Evolutionary conservation across 2,113 vertebrate species (phyloP).

Genomic region (Scytalopus superciliaris): DNA sequence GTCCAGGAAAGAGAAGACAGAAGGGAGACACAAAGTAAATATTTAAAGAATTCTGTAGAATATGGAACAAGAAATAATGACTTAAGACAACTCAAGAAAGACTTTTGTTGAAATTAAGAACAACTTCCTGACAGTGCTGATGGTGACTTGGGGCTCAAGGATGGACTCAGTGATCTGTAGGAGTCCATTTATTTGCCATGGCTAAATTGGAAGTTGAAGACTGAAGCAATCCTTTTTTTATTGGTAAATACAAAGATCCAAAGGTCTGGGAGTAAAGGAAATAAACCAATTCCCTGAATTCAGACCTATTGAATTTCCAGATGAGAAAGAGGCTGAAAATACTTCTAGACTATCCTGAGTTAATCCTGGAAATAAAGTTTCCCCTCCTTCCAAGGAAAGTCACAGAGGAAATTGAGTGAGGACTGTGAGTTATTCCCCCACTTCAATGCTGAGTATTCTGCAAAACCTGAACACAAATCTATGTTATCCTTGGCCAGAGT

Average conservation of each 20-base stretch:
- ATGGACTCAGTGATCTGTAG: not conserved
- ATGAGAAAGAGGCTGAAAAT: not conserved
- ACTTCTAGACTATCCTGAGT: not conserved
- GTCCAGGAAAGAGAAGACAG: not conserved
- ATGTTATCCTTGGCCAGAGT: not conserved
- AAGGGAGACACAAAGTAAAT: not conserved
- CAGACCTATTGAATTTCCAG: not conserved
- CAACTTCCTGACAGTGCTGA: not conserved
- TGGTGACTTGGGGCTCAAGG: not conserved
- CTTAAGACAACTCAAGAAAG: not conserved
- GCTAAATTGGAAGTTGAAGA: not conserved
- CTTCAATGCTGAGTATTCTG: not conserved
- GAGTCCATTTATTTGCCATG: not conserved
- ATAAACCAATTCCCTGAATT: not conserved
- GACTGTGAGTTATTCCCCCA: not conserved
- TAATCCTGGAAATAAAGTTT: not conserved
- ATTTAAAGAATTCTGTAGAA: not conserved
- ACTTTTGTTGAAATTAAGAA: not conserved
- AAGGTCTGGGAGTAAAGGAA: not conserved
- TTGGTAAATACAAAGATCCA: not conserved
- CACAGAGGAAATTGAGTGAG: not conserved
- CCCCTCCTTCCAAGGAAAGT: not conserved
- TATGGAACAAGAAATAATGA: not conserved
- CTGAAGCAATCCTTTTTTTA: not conserved
- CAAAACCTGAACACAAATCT: not conserved